Evolutionary conservation across 2,797 vertebrate genomes (phyloP).

Genomic region (Botia kubotai): DNA sequence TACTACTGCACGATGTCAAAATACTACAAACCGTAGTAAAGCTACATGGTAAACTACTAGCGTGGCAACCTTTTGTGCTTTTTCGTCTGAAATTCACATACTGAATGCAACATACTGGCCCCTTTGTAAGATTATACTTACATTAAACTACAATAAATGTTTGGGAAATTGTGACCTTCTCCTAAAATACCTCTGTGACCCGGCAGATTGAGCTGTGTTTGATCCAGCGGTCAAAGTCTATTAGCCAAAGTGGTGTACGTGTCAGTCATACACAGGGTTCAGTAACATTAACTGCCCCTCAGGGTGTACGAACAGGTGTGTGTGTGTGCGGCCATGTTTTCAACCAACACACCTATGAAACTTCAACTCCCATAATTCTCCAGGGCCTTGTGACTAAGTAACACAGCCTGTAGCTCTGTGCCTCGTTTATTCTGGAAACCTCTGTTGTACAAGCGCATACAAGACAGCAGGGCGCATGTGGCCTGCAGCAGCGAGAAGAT

Average conservation of each 20-base stretch:
- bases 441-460: constrained; percentile 31
- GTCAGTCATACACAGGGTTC: constrained; percentile 23
- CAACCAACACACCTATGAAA: neutral
- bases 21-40: neutral
- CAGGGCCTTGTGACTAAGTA: neutral
- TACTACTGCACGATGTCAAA: neutral
- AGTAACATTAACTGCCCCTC: neutral
- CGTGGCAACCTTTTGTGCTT: too few species aligned
- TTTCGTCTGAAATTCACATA: too few species aligned
- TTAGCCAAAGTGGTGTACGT: constrained; percentile 29
- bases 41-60: too few species aligned
- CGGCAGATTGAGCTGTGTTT: constrained; percentile 12
- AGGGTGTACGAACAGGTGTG: constrained; percentile 14
- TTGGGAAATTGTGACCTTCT: too few species aligned
- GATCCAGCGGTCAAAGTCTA: constrained; percentile 24
- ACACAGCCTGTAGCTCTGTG: constrained; percentile 18
- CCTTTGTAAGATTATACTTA: too few species aligned
- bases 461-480: neutral
- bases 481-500: constrained; percentile 14
- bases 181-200: neutral
- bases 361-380: constrained; percentile 33
- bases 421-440: constrained; percentile 12
- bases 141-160: too few species aligned
- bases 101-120: too few species aligned
- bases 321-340: neutral